Conservation (phyloP, 2,888 invertebrate genomes). For the Charanyca ferruginea region DNA sequence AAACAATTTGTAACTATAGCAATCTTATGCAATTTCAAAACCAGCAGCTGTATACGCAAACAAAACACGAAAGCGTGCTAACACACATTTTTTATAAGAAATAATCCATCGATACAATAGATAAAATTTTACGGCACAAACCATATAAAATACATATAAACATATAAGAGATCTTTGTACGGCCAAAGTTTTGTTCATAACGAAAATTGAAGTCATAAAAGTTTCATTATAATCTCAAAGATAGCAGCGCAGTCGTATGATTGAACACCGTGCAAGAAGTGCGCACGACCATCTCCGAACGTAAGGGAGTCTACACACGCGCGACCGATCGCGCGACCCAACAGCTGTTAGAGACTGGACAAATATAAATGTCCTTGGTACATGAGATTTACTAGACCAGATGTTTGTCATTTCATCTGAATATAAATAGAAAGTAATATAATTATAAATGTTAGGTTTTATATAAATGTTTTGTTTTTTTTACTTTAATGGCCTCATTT, state of each 20-base stretch:
- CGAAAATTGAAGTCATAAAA: constrained; percentile 85
- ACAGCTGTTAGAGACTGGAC: constrained; percentile 60
- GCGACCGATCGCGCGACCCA: constrained; percentile 51
- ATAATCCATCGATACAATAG: constrained; percentile 59
- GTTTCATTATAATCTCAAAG: constrained; percentile 88
- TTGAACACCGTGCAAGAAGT: constrained; percentile 83
- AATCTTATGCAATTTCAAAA: neutral
- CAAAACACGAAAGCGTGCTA: constrained; percentile 38
- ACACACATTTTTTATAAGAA: constrained; percentile 56
- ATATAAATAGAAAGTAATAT: constrained; percentile 60
- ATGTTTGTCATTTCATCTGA: constrained; percentile 57
- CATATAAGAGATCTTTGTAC: constrained; percentile 70
- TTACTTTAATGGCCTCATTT: neutral
- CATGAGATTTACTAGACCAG: constrained; percentile 63
- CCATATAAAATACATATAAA: constrained; percentile 57
- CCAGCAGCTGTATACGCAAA: constrained; percentile 21
- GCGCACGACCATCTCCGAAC: constrained; percentile 77
- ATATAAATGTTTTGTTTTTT: constrained; percentile 10
- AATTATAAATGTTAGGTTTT: constrained; percentile 37
- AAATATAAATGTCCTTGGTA: constrained; percentile 68
- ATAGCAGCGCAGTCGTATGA: constrained; percentile 88
- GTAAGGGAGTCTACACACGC: constrained; percentile 73
- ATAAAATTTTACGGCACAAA: constrained; percentile 56
- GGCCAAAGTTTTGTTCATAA: constrained; percentile 76
- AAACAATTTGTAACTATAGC: neutral